Evolutionary conservation across 2,113 vertebrate species (phyloP).

Genomic region (Protomyctophum bolini): DNA sequence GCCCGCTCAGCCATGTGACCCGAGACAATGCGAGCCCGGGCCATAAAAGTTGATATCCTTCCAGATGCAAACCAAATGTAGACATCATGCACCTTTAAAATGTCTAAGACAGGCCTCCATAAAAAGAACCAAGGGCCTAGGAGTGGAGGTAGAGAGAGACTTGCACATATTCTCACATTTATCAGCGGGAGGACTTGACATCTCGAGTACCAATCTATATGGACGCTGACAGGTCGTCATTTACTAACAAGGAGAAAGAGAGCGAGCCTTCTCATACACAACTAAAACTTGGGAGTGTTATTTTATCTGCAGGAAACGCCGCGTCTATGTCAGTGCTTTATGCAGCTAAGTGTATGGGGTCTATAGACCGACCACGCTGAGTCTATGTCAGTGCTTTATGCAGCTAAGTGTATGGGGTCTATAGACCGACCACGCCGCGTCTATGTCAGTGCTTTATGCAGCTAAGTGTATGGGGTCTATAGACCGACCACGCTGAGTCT

Average conservation of each 20-base stretch:
- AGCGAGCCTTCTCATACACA: constrained; percentile 1
- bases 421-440: not conserved
- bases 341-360: too few species aligned
- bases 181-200: constrained; percentile 15
- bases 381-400: not conserved
- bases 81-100: constrained; percentile 51
- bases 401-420: too few species aligned
- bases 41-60: constrained; percentile 61
- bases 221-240: constrained; percentile 12
- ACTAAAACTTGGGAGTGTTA: constrained; percentile 3
- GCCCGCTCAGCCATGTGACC: constrained; percentile 32
- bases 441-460: not conserved
- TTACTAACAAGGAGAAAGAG: not conserved
- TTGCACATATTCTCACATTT: constrained; percentile 15
- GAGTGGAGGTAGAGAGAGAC: constrained; percentile 2
- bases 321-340: not conserved
- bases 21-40: constrained; percentile 41
- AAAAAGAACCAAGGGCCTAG: constrained; percentile 25
- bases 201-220: not conserved
- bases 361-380: too few species aligned
- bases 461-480: too few species aligned
- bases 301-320: constrained; percentile 18
- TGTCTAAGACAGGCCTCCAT: constrained; percentile 30
- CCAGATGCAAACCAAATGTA: constrained; percentile 65
- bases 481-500: not conserved